Base-by-base conservation (phyloP, 2,113 vertebrate species). In the Pteropus alecto region DNA sequence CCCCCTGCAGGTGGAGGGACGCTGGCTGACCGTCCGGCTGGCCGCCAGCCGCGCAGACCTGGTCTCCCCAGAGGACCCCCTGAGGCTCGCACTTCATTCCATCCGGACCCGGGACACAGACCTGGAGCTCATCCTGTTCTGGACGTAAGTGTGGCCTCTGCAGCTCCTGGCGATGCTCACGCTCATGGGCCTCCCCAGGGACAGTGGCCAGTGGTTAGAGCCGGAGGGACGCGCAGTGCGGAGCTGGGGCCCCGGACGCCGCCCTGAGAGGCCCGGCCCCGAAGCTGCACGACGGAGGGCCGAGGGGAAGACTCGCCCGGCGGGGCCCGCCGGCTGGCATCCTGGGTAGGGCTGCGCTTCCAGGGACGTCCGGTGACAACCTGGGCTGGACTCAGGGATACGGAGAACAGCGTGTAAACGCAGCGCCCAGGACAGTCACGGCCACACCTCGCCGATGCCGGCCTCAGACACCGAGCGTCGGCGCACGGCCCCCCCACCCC, bases 11-110 rank as follows among this genome's bases (percentile, higher is more conserved):
- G 88, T 87, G 43, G 70, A 87, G 41, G 95, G 96, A 15, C 77
- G 28, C 46, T 97, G 95, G 95, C 24, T 95, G 28, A 95, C 76
- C 38, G 0, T 70, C 41, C 63, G 33, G 81, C 81, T 96, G 85
- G 81, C 94, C 12, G 0, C 91, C 67, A 96, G 51, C 95, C 43
- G 1, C 0, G 0, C 35, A 1, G 7, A 21, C 76, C 89, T 97
- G 70, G 58, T 94, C 30, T 76, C 83, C 33, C 93, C 93, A 0
- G 15, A 3, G 0, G 97, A 96, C 76, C 94, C 93, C 18, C 41
- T 93, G 86, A 73, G 51, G 73, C 56, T 95, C 2, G 16, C 85
- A 0, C 96, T 97, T 48, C 43, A 87, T 5, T 76, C 95, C 76
- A 70, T 87, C 0, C 0, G 4, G 41, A 65, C 26, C 22, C 19